Evolutionary conservation across 2,113 vertebrate genomes (phyloP).

Genomic region (Nansenia antarctica): DNA sequence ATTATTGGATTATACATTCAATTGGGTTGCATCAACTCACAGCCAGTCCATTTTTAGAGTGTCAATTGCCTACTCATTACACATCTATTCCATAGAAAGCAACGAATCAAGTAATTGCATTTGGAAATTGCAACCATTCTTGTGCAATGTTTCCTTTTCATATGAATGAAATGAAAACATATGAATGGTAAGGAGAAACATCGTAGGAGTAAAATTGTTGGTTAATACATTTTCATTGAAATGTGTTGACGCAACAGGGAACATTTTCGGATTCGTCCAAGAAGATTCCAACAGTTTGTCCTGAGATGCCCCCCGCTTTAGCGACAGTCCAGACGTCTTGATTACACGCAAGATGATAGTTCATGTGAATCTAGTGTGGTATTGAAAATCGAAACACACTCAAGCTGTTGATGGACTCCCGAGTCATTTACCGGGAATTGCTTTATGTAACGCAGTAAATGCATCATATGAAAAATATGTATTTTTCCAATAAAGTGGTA

Average conservation of each 20-base stretch:
- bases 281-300: slow-evolving; percentile 36
- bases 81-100: too few relatives aligned
- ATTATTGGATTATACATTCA: too few relatives aligned
- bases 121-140: too few relatives aligned
- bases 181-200: too few relatives aligned
- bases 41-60: too few relatives aligned
- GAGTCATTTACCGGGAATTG: background rate
- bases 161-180: too few relatives aligned
- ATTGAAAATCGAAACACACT: slow-evolving; percentile 8
- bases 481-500: background rate
- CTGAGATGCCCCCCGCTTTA: slow-evolving; percentile 52
- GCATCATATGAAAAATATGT: background rate
- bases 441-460: background rate
- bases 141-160: too few relatives aligned
- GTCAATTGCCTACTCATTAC: too few relatives aligned
- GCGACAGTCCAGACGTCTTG: slow-evolving; percentile 24
- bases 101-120: too few relatives aligned
- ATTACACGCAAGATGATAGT: slow-evolving; percentile 15
- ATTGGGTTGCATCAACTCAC: too few relatives aligned
- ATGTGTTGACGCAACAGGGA: background rate
- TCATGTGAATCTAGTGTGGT: background rate
- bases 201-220: too few relatives aligned
- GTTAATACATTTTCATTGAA: too few relatives aligned
- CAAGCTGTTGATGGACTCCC: background rate
- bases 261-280: background rate